Percentiles rank a stretch among this genome's conserved stretches.
Evolutionary conservation across 1,140 invertebrate genomes (phyloP).

Genomic region (Linepithema humile): DNA sequence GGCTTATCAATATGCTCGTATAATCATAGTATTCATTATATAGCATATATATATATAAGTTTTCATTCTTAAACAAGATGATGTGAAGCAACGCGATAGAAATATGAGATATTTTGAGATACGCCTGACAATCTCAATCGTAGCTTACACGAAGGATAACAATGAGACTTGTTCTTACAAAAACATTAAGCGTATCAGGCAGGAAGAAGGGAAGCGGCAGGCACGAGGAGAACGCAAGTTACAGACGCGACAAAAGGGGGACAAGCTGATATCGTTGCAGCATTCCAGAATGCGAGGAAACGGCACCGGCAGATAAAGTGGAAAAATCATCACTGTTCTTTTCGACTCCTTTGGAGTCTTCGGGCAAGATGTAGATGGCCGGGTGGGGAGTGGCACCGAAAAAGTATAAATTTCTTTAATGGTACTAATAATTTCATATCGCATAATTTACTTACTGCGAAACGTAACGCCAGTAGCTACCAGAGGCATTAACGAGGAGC

Average conservation of each 20-base stretch:
- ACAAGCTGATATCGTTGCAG: constrained; percentile 56
- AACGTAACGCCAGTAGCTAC: constrained; percentile 85
- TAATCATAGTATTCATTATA: neutral
- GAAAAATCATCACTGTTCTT: constrained; percentile 82
- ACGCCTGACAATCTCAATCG: constrained; percentile 82
- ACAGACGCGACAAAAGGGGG: neutral
- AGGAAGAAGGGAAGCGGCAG: constrained; percentile 57
- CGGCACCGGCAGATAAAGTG: constrained; percentile 81
- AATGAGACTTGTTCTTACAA: constrained; percentile 83
- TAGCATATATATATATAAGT: neutral
- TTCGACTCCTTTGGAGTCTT: constrained; percentile 36
- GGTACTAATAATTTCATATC: constrained; percentile 85
- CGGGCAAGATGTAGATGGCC: constrained; percentile 26
- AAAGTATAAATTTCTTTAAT: constrained; percentile 86
- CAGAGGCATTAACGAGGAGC: constrained; percentile 84
- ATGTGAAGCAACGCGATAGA: too few relatives aligned
- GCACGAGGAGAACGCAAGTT: constrained; percentile 7
- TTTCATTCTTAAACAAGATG: too few relatives aligned
- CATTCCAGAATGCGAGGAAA: constrained; percentile 65
- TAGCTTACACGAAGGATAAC: constrained; percentile 82
- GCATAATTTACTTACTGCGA: constrained; percentile 85
- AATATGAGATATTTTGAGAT: neutral
- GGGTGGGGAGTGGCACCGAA: constrained; percentile 67
- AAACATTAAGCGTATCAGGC: constrained; percentile 81
- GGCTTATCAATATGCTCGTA: neutral